Evolutionary conservation across 2,113 vertebrate genomes (phyloP), one percentile per base, ranked within the genome.

Genomic region (Chaenogobius annularis): DNA sequence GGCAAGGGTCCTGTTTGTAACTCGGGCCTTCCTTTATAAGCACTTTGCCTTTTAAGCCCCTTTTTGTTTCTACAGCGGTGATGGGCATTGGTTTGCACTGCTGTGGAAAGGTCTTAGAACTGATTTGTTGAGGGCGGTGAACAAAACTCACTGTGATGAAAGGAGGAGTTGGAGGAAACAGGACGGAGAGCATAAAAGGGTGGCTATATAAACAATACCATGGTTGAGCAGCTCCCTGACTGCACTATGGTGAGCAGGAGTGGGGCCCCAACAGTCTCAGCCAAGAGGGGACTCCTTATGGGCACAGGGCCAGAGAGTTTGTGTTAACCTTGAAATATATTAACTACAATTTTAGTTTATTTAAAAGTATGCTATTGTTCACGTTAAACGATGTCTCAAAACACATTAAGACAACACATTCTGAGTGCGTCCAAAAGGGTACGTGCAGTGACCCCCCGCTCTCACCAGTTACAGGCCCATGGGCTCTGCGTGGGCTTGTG

Each of bases 141-240:
- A 85, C 77, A 75, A 87, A 83, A 80, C 56, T n/a, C 74, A 79
- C 73, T 59, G 66, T 77, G 47, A 48, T 65, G 12, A 47, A 50
- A 68, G 77, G 78, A 81, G 83, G 75, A 68, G 74, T 78, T 20
- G 69, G 73, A 84, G 80, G 82, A 91, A 86, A 80, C 70, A 9
- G 69, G 56, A 62, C 74, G 61, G n/a, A 35, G 31, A 65, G 44
- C 70, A 77, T 22, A 72, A 89, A 85, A 50, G 77, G 20, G 61
- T 75, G 46, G 62, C 81, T 85, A 73, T 80, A 72, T 74, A 85
- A 85, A 80, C 59, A 69, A 46, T 59, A 70, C 71, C 81, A 66
- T 87, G 80, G 64, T 85, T 88, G 75, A 89, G 72, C 78, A 66
- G 78, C 82, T 85, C 67, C 11, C 68, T 58, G 55, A 26, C 74